phyloP scores from a whole-genome alignment of 53 echinoderm and acorn worm species.

The Glandiceps talaboti region DNA sequence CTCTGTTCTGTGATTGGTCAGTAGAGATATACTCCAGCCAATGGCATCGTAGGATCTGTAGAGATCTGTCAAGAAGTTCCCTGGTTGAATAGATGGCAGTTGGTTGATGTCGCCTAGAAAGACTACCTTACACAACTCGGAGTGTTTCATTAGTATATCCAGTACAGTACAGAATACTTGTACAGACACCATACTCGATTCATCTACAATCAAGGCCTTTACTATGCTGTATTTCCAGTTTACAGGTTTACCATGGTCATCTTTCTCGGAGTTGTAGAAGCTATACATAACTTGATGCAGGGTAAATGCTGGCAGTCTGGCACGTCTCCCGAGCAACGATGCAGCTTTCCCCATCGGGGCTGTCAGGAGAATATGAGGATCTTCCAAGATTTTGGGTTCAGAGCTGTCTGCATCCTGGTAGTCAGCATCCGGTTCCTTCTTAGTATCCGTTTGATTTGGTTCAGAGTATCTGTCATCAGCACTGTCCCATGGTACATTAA shows the following conservation, averaged over 20 bases:
- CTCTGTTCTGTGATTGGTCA: conserved; percentile 34
- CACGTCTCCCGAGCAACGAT: conserved; percentile 25
- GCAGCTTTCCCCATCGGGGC: conserved; percentile 63
- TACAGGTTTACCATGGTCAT: neutral
- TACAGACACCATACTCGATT: conserved; percentile 55
- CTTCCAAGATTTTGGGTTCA: neutral
- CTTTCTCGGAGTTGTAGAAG: neutral
- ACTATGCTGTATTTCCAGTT: conserved; percentile 12
- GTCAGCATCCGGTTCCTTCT: neutral
- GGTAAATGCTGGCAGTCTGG: conserved; percentile 15
- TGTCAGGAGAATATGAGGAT: conserved; percentile 15
- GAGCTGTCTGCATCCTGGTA: no score
- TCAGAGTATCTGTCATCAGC: neutral
- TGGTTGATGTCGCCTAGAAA: conserved; percentile 44
- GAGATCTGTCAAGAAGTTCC: conserved; percentile 36
- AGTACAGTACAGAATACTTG: conserved; percentile 24
- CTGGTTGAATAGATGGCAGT: conserved; percentile 45
- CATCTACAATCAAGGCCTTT: conserved; percentile 46
- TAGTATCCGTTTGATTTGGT: no score
- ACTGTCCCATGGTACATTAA: no score
- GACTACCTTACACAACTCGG: conserved; percentile 33
- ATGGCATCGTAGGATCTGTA: conserved; percentile 6
- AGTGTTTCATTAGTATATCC: conserved; percentile 9
- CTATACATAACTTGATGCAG: conserved; percentile 28
- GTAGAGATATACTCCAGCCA: conserved; percentile 18